Percentiles rank a stretch among this genome's conserved stretches.
Evolutionary conservation across 35 echinoderm and acorn worm genomes (phyloP).

Genomic region (Patiria miniata): DNA sequence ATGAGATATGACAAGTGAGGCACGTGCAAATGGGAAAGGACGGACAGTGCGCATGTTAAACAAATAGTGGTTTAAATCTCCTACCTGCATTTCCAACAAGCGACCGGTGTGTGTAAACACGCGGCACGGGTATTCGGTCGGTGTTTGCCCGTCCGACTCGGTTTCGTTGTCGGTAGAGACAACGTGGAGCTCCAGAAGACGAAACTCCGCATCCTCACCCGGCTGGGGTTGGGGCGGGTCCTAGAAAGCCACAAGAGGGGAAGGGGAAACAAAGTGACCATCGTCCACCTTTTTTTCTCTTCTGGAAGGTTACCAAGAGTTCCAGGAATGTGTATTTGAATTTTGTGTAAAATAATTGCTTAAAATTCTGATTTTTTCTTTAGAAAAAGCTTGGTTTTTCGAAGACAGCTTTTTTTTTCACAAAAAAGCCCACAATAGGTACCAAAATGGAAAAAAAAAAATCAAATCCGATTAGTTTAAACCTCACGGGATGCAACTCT

Average conservation of each 20-base stretch:
- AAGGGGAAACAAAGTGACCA: neutral
- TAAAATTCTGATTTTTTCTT: neutral
- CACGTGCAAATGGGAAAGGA: too few species aligned
- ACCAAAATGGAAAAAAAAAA: too few species aligned
- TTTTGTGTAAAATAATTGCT: neutral
- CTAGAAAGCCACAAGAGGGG: neutral
- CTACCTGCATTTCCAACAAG: constrained; percentile 19
- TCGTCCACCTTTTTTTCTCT: neutral
- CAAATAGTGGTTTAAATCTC: too few species aligned
- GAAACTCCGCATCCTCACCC: neutral
- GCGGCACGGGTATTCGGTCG: neutral
- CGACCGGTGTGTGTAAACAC: constrained; percentile 26
- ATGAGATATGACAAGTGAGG: too few species aligned
- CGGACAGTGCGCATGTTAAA: too few species aligned
- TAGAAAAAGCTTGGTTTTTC: neutral
- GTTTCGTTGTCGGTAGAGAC: neutral
- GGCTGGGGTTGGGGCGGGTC: neutral
- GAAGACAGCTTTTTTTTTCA: neutral
- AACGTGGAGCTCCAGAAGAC: neutral
- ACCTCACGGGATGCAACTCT: too few species aligned
- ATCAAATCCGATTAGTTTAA: too few species aligned
- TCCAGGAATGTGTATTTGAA: neutral
- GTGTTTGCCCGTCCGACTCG: neutral
- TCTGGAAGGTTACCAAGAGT: neutral
- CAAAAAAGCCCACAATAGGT: neutral